These are phyloP conservation scores for Sphecodes monilicornis DNA, from an alignment of 2,888 invertebrate genomes.

Conservation along the genomic window DNA sequence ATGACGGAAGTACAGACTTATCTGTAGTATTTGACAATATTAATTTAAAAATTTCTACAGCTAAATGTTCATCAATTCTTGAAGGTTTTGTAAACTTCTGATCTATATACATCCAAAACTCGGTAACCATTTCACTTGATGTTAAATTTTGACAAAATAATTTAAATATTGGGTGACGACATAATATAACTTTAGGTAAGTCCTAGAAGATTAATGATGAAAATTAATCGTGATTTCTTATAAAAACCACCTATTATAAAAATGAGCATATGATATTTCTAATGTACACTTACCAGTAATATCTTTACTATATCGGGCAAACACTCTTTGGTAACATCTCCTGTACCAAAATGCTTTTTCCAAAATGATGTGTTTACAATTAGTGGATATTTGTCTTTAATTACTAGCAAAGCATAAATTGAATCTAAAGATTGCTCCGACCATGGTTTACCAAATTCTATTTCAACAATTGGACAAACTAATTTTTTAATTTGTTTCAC, in stretches of 20 bases:
- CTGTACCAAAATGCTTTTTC: conserved; percentile 86
- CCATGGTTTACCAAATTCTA: conserved; percentile 87
- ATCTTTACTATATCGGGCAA: conserved; percentile 86
- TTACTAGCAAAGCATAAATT: conserved; percentile 87
- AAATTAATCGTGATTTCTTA: conserved; percentile 15
- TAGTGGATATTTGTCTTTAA: conserved; percentile 85
- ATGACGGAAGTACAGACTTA: conserved; percentile 85
- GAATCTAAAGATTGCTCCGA: conserved; percentile 88
- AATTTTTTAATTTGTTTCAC: conserved; percentile 85
- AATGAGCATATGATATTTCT: not conserved
- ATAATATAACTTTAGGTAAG: conserved; percentile 86
- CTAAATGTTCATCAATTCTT: conserved; percentile 87
- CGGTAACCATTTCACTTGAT: conserved; percentile 85
- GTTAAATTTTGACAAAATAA: conserved; percentile 86
- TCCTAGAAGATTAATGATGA: conserved; percentile 85
- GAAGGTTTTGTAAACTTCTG: conserved; percentile 85
- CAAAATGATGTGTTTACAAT: conserved; percentile 86
- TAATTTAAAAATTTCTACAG: conserved; percentile 87
- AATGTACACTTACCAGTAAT: conserved; percentile 86
- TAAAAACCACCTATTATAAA: conserved; percentile 24
- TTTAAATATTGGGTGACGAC: conserved; percentile 89
- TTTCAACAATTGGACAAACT: conserved; percentile 87
- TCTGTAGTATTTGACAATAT: conserved; percentile 86
- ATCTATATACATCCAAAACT: conserved; percentile 87
- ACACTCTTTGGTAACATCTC: conserved; percentile 87